phyloP scores from a whole-genome alignment of 2,113 vertebrate genomes.

The Micromys minutus region DNA sequence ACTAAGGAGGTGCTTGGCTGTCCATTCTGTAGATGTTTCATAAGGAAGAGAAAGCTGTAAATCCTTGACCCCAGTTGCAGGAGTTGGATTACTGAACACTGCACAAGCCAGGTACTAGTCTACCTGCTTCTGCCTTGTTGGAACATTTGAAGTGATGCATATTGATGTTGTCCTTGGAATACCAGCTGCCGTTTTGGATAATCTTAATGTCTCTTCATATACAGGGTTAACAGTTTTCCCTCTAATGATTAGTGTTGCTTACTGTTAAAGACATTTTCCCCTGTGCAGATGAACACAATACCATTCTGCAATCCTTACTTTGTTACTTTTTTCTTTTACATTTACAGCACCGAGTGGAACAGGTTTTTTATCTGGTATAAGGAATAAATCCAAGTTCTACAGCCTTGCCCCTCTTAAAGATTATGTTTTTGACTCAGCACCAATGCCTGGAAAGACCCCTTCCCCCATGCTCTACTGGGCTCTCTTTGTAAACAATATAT shows the following conservation, averaged over 20 bases:
- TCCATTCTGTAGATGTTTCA: neutral
- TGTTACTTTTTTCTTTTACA: neutral
- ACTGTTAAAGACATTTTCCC: neutral
- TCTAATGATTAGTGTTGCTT: neutral
- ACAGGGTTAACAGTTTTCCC: neutral
- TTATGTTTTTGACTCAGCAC: neutral
- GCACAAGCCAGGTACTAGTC: neutral
- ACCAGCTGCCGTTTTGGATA: neutral
- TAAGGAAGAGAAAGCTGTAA: neutral
- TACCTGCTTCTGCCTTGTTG: neutral
- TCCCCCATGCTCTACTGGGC: neutral
- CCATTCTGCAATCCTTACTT: neutral
- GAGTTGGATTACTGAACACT: slow-evolving; percentile 18
- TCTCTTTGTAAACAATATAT: neutral
- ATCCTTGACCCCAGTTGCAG: neutral
- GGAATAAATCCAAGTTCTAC: neutral
- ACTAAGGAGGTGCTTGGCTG: neutral
- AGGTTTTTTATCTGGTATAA: neutral
- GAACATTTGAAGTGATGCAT: neutral
- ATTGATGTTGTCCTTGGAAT: neutral
- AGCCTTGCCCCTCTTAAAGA: neutral
- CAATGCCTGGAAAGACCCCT: neutral
- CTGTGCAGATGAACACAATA: neutral
- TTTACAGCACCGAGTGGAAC: neutral
- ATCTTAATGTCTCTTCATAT: neutral